These are phyloP conservation scores for Ornithoptera alexandrae DNA, from an alignment of 2,888 invertebrate species.

Conservation along the genomic window DNA sequence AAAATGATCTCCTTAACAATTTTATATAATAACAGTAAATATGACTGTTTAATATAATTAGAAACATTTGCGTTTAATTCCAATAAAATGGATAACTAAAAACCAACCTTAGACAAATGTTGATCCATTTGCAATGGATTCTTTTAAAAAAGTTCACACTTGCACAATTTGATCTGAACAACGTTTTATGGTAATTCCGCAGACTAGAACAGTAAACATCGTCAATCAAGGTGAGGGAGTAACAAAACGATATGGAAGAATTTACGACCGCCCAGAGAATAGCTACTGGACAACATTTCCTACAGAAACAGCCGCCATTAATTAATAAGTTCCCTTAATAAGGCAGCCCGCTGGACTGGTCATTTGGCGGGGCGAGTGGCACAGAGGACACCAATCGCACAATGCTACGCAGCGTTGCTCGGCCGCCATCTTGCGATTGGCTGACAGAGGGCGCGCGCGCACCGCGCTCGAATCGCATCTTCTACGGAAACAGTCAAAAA, in stretches of 20 bases:
- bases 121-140: too few relatives aligned
- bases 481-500: conserved; percentile 18
- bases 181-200: conserved; percentile 13
- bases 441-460: conserved; percentile 15
- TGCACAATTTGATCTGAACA: too few relatives aligned
- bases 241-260: conserved; percentile 24
- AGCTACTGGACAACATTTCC: conserved; percentile 17
- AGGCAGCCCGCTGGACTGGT: conserved; percentile 20
- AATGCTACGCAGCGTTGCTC: conserved; percentile 11
- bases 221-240: conserved; percentile 12
- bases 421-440: conserved; percentile 26
- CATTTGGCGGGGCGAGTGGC: conserved; percentile 20
- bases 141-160: too few relatives aligned
- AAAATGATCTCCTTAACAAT: too few relatives aligned
- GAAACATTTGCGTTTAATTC: too few relatives aligned
- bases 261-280: conserved; percentile 21
- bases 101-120: too few relatives aligned
- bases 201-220: conserved; percentile 17
- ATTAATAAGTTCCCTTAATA: conserved; percentile 25
- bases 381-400: conserved; percentile 25
- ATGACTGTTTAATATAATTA: too few relatives aligned
- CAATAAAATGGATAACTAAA: too few relatives aligned
- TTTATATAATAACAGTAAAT: too few relatives aligned
- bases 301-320: conserved; percentile 23
- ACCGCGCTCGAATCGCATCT: conserved; percentile 20